A percentile compares a stretch with the other conserved stretches of the same genome.
phyloP scores from a whole-genome alignment of 1,140 invertebrate genomes.

The Epicauta chinensis region DNA sequence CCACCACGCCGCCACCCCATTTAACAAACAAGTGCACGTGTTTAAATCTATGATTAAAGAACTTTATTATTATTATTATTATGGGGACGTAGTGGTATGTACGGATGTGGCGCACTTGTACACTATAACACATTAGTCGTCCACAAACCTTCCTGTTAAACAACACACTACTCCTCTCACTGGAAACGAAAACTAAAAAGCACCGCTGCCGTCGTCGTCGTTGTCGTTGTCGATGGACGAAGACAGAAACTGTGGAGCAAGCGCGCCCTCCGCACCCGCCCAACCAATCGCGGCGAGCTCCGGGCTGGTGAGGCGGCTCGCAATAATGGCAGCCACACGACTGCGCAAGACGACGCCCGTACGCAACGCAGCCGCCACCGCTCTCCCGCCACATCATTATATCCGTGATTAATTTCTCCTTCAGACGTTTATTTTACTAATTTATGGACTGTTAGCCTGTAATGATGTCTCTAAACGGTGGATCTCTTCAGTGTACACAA shows the following conservation, averaged over 20 bases:
- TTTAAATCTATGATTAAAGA: no score
- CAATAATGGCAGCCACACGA: constrained; percentile 43
- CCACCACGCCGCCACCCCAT: no score
- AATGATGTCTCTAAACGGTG: background rate
- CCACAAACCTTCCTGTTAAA: background rate
- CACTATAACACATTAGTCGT: background rate
- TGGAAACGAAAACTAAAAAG: constrained; percentile 19
- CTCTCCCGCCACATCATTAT: constrained; percentile 36
- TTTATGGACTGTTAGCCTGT: constrained; percentile 34
- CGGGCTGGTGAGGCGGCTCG: constrained; percentile 41
- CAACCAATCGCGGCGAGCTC: constrained; percentile 41
- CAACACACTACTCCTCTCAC: background rate
- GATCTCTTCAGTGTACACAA: no score
- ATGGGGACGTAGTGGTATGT: no score
- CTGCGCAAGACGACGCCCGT: constrained; percentile 37
- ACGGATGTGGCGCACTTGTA: no score
- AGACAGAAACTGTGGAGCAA: constrained; percentile 26
- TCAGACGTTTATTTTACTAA: constrained; percentile 38
- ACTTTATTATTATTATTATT: no score
- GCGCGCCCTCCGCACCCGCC: constrained; percentile 26
- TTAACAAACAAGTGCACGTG: no score
- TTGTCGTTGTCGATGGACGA: constrained; percentile 24
- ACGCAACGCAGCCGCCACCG: constrained; percentile 6
- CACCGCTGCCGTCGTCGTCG: constrained; percentile 15
- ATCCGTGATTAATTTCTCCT: constrained; percentile 37